Base-by-base conservation (phyloP, 2,797 vertebrate species). In the Squalus acanthias region DNA sequence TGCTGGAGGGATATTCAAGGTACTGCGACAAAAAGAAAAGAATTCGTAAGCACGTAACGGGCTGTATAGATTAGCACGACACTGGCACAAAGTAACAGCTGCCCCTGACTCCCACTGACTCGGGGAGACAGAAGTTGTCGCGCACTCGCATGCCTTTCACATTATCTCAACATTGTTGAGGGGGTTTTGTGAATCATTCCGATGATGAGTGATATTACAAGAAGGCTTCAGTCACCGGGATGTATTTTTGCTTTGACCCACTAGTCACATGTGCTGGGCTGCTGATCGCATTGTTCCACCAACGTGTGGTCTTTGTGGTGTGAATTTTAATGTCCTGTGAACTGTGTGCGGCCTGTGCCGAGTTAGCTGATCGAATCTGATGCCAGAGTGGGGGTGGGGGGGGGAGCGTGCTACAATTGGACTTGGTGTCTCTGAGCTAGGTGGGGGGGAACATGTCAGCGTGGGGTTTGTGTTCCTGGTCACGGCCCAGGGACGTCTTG, bases 1-100 rank as follows among this genome's bases (percentile, higher is more conserved):
- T 99, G 8, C 97, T 99, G 76, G 99, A 99, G 97, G 99, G 99
- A 79, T 99, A 99, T 0, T 99, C 99, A 96, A 99, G 99, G 99
- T 99, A 98, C 97, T 97, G 46, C 26, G n/a, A 60, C 57, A 92
- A 46, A 53, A 74, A 74, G 53, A 10, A 29, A 29, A 22, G 9
- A 29, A 67, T 65, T 5, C 53, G 29, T 29, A n/a, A 57, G 22
- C 20, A 9, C 20, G 22, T 93, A 95, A 53, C 24, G 10, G 22
- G 24, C 65, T 70, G 92, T 95, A 26, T 26, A 70, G 46, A 70
- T 15, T 93, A 69, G n/a, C 60, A 39, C 63, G 33, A 3, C 89
- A 29, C n/a, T 95, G 94, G 67, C 22, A 53, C 0, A 0, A 53
- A 72, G 69, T 57, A 74, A 95, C 17, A 69, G 69, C 70, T 95